A percentile compares a stretch with the other conserved stretches of the same genome.
Conservation (phyloP, 2,113 vertebrate species). For the Centropristis striata region DNA sequence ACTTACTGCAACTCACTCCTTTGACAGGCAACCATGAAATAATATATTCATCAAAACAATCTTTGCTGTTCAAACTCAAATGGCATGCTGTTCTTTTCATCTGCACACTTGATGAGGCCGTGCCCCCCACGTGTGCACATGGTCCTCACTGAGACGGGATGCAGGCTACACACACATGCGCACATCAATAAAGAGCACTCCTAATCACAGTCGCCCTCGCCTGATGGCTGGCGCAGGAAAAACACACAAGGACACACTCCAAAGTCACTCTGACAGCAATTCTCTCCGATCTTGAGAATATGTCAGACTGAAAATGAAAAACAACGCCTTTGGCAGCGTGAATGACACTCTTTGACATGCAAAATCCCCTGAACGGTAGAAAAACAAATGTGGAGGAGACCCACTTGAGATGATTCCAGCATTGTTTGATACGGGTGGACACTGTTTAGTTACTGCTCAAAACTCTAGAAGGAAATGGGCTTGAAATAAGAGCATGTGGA, state of each 20-base stretch:
- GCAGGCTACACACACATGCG: slow-evolving; percentile 17
- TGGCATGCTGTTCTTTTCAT: slow-evolving; percentile 74
- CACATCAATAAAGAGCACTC: slow-evolving; percentile 35
- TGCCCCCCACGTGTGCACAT: slow-evolving; percentile 17
- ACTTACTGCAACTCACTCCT: slow-evolving; percentile 28
- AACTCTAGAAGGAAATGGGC: slow-evolving; percentile 29
- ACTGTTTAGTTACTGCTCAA: slow-evolving; percentile 21
- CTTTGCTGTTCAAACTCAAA: slow-evolving; percentile 66
- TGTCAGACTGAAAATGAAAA: slow-evolving; percentile 66
- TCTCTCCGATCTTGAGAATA: slow-evolving; percentile 29
- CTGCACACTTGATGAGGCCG: slow-evolving; percentile 62
- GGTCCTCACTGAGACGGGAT: slow-evolving; percentile 38
- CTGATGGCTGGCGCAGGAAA: slow-evolving; percentile 27
- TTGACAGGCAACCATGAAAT: slow-evolving; percentile 67
- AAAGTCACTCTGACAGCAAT: slow-evolving; percentile 61
- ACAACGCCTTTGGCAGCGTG: slow-evolving; percentile 44
- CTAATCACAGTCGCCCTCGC: slow-evolving; percentile 40
- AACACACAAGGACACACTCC: slow-evolving; percentile 51
- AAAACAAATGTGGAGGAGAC: slow-evolving; percentile 40
- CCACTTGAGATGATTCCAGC: slow-evolving; percentile 26
- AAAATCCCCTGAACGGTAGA: slow-evolving; percentile 32
- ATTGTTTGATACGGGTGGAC: slow-evolving; percentile 42
- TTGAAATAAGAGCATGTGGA: slow-evolving; percentile 60
- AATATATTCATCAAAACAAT: slow-evolving; percentile 71
- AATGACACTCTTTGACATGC: slow-evolving; percentile 47